Evolutionary conservation across 2,888 invertebrate genomes (phyloP).

Genomic region (Adelphocoris suturalis): DNA sequence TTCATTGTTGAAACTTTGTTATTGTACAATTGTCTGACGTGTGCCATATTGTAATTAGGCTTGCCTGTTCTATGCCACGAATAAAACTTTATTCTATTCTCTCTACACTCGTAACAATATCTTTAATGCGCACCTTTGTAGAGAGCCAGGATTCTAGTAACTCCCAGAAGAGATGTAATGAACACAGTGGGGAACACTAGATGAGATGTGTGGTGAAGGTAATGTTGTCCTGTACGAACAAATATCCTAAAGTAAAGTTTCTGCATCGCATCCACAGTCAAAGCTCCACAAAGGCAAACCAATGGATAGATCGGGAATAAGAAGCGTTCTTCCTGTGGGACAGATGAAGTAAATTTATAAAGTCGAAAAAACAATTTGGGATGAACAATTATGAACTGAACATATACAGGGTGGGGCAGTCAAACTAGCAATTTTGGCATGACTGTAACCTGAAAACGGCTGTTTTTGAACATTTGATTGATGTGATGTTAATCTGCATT

Average conservation of each 20-base stretch:
- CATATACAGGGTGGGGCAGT: too few relatives aligned
- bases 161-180: conserved; percentile 80
- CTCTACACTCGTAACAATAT: too few relatives aligned
- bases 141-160: conserved; percentile 82
- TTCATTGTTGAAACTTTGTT: too few relatives aligned
- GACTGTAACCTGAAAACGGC: too few relatives aligned
- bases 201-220: conserved; percentile 87
- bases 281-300: conserved; percentile 89
- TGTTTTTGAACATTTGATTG: too few relatives aligned
- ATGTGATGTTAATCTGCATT: too few relatives aligned
- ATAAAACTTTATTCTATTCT: too few relatives aligned
- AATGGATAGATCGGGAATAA: conserved; percentile 97
- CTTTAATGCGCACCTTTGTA: conserved; percentile 80
- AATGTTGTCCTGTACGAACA: conserved; percentile 80
- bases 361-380: neutral
- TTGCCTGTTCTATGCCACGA: too few relatives aligned
- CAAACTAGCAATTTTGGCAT: too few relatives aligned
- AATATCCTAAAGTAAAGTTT: conserved; percentile 84
- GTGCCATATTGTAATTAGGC: too few relatives aligned
- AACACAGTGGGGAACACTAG: conserved; percentile 84
- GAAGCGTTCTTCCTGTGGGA: conserved; percentile 86
- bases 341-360: neutral
- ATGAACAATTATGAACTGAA: too few relatives aligned
- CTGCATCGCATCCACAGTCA: conserved; percentile 88
- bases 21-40: too few relatives aligned